phyloP scores from a whole-genome alignment of 2,797 vertebrate species.

The Sebastes diploproa region DNA sequence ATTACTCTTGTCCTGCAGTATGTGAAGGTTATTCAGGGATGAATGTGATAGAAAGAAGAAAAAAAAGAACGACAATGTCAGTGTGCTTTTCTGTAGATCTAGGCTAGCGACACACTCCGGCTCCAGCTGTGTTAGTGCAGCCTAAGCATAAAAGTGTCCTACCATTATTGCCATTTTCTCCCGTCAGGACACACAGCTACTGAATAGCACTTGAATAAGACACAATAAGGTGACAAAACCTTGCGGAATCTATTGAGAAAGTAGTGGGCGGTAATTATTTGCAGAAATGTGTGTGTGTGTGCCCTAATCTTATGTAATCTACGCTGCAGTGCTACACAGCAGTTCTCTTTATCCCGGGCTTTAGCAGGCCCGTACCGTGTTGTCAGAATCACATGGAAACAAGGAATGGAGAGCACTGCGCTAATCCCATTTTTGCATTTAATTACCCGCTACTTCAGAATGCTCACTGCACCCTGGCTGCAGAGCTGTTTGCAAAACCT shows the following conservation, averaged over 20 bases:
- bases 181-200: neutral
- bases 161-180: conserved; percentile 11
- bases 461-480: conserved; percentile 41
- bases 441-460: conserved; percentile 64
- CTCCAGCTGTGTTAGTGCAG: conserved; percentile 40
- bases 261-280: conserved; percentile 37
- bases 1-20: conserved; percentile 16
- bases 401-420: conserved; percentile 21
- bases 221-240: neutral
- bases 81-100: conserved; percentile 17
- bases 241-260: conserved; percentile 13
- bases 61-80: neutral
- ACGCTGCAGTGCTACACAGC: conserved; percentile 29
- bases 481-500: conserved; percentile 30
- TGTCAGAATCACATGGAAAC: conserved; percentile 60
- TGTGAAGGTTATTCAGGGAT: conserved; percentile 40
- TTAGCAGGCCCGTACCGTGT: conserved; percentile 31
- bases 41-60: conserved; percentile 1
- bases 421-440: conserved; percentile 72
- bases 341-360: conserved; percentile 51
- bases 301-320: conserved; percentile 64
- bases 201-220: neutral
- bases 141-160: conserved; percentile 37
- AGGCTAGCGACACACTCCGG: neutral
- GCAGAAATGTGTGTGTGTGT: conserved; percentile 13